phyloP scores from a whole-genome alignment of 2,797 vertebrate genomes.

The Sebastes steindachneri region DNA sequence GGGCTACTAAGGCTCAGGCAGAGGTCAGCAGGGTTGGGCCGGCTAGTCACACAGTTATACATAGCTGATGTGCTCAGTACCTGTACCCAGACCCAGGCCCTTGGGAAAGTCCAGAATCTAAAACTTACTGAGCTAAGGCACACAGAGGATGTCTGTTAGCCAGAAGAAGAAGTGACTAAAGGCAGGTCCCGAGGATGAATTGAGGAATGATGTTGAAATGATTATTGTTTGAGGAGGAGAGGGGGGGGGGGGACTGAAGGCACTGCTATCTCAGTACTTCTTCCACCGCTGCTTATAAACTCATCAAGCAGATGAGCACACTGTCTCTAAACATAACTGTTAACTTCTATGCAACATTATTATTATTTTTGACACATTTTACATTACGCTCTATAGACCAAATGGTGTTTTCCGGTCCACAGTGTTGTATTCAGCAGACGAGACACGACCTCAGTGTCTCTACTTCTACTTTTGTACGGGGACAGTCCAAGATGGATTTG shows the following conservation, averaged over 20 bases:
- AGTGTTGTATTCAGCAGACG: conserved; percentile 10
- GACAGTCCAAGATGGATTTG: conserved; percentile 27
- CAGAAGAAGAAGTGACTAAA: no score
- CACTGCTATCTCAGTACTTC: neutral
- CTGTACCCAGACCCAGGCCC: no score
- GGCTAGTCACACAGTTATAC: neutral
- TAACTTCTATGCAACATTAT: neutral
- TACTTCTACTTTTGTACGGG: neutral
- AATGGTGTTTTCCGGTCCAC: neutral
- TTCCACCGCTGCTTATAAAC: neutral
- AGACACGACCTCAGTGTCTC: conserved; percentile 21
- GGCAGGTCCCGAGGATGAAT: no score
- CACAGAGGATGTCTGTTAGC: no score
- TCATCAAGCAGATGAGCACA: neutral
- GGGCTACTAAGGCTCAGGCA: neutral
- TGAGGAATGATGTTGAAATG: no score
- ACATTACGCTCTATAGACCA: neutral
- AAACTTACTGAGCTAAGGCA: neutral
- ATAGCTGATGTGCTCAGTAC: neutral
- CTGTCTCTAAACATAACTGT: neutral
- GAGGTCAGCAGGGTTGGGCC: conserved; percentile 7
- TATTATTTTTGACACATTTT: neutral
- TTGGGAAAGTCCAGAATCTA: neutral
- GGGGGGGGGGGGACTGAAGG: no score
- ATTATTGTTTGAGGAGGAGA: no score